Conservation (phyloP, 1,140 invertebrate species). For the Cotesia typhae region DNA sequence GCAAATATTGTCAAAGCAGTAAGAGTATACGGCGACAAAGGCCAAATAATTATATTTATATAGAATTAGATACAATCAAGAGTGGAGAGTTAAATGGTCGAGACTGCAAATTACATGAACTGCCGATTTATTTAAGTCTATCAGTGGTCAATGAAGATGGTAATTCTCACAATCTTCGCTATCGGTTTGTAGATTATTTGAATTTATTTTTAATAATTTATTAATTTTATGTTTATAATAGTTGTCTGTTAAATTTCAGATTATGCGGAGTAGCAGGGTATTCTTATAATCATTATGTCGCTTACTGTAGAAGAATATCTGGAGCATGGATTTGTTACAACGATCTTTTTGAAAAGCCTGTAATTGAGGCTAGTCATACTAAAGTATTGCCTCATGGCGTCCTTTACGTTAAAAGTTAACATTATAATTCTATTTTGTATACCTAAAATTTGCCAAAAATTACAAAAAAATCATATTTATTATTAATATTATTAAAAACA, state of each 20-base stretch:
- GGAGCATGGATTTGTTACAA: conserved; percentile 2
- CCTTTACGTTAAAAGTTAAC: too few species aligned
- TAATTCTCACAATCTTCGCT: background rate
- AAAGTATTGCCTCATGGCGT: background rate
- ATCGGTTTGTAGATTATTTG: conserved; percentile 2
- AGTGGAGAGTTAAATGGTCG: background rate
- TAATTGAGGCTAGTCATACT: background rate
- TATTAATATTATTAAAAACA: too few species aligned
- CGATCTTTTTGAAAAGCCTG: background rate
- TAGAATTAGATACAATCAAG: background rate
- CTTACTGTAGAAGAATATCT: background rate
- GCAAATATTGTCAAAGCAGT: background rate
- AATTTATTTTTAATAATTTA: background rate
- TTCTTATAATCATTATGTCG: background rate
- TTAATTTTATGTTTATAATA: background rate
- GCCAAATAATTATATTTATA: background rate
- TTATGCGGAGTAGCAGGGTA: background rate
- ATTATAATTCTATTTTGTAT: too few species aligned
- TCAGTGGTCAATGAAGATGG: background rate
- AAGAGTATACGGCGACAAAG: background rate
- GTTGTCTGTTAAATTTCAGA: conserved; percentile 1
- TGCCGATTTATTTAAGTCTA: background rate
- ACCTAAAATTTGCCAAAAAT: too few species aligned
- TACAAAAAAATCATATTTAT: too few species aligned
- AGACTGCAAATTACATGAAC: background rate